Conservation (phyloP, 2,113 vertebrate genomes). For the Macrotus californicus region DNA sequence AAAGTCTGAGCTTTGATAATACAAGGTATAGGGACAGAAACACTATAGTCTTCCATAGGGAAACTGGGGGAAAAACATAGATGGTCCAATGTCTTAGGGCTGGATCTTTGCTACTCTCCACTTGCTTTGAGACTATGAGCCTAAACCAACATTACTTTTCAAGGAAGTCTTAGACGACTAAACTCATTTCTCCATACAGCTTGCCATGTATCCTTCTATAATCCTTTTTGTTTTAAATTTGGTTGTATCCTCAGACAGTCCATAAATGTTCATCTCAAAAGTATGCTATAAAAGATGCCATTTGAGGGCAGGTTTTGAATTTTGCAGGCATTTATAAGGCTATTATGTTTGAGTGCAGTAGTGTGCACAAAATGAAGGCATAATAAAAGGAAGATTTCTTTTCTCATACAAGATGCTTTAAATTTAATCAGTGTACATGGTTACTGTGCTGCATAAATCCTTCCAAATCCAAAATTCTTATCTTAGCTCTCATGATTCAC, state of each 20-base stretch:
- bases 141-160: neutral
- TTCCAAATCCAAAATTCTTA: neutral
- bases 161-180: neutral
- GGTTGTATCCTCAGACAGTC: neutral
- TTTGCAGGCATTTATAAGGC: neutral
- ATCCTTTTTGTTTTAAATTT: neutral
- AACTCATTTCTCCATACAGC: neutral
- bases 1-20: conserved; percentile 32
- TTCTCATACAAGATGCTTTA: neutral
- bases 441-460: neutral
- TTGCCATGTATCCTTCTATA: neutral
- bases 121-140: neutral
- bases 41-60: neutral
- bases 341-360: neutral
- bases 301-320: neutral
- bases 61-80: neutral
- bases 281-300: neutral
- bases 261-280: neutral
- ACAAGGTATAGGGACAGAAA: neutral
- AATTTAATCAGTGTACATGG: neutral
- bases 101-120: neutral
- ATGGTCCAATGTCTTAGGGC: neutral
- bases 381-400: neutral
- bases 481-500: neutral
- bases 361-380: neutral